A percentile compares a stretch with the other conserved stretches of the same genome.
These are phyloP conservation scores for Melanostoma scalare DNA, from an alignment of 2,888 invertebrate species.

Conservation along the genomic window DNA sequence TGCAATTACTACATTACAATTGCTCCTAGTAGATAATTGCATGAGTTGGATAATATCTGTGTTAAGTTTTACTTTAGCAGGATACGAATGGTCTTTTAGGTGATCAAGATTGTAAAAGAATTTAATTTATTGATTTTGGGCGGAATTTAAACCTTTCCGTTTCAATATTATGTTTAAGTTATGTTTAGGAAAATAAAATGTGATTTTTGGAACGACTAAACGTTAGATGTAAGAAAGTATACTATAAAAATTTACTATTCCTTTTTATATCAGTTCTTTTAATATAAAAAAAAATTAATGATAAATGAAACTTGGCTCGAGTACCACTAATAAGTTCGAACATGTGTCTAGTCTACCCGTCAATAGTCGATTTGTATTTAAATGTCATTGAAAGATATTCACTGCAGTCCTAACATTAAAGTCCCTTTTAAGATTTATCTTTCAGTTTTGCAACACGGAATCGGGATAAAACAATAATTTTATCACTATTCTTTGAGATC, in stretches of 20 bases:
- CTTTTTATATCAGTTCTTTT: too few relatives aligned
- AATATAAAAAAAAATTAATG: too few relatives aligned
- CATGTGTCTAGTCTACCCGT: too few relatives aligned
- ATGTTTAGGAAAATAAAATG: constrained; percentile 42
- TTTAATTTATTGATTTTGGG: constrained; percentile 1
- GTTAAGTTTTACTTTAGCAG: constrained; percentile 26
- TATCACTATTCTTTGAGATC: too few relatives aligned
- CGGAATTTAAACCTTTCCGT: not conserved
- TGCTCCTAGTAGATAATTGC: constrained; percentile 54
- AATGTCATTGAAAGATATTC: too few relatives aligned
- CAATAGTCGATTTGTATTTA: too few relatives aligned
- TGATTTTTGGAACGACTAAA: constrained; percentile 63
- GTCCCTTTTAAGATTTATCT: too few relatives aligned
- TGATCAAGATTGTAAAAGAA: constrained; percentile 53
- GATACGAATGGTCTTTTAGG: constrained; percentile 49
- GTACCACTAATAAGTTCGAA: too few relatives aligned
- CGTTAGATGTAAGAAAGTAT: constrained; percentile 27
- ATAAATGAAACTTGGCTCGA: too few relatives aligned
- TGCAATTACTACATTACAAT: constrained; percentile 41
- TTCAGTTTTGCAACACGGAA: too few relatives aligned
- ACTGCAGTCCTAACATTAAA: too few relatives aligned
- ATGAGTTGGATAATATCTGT: constrained; percentile 53
- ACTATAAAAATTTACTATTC: not conserved
- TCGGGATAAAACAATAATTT: too few relatives aligned
- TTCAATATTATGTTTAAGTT: not conserved